Percentiles rank a stretch among this genome's conserved stretches.
phyloP scores from a whole-genome alignment of 2,113 vertebrate species.

The Lepus timidus region DNA sequence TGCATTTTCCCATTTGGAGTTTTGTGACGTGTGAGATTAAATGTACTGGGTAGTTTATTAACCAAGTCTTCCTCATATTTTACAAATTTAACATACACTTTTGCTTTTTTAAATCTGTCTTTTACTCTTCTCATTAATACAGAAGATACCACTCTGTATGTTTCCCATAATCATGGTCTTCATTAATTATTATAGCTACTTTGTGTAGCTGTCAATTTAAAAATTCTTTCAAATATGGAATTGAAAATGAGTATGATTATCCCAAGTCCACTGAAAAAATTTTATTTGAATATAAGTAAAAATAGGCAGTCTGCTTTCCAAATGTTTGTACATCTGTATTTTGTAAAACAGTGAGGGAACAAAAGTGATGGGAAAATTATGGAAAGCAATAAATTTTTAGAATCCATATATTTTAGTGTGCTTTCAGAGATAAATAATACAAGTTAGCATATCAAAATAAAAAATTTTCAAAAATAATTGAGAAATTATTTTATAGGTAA shows the following conservation, averaged over 20 bases:
- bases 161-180: neutral
- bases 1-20: slow-evolving; percentile 82
- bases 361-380: neutral
- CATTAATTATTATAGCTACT: neutral
- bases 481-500: neutral
- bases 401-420: neutral
- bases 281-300: slow-evolving; percentile 54
- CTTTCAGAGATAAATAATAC: neutral
- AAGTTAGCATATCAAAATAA: neutral
- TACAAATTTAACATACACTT: slow-evolving; percentile 42
- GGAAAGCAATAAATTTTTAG: neutral
- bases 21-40: slow-evolving; percentile 81
- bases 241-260: neutral
- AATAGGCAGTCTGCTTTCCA: neutral
- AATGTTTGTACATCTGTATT: neutral
- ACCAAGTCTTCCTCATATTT: slow-evolving; percentile 65
- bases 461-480: neutral
- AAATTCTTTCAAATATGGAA: neutral
- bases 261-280: neutral
- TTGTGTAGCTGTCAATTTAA: neutral
- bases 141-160: neutral
- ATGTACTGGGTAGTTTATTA: slow-evolving; percentile 76
- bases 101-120: neutral
- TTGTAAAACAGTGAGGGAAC: neutral
- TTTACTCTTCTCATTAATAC: slow-evolving; percentile 47